Percentiles rank a stretch among this genome's conserved stretches.
These are phyloP conservation scores for Chrysemys picta DNA, from an alignment of 2,113 vertebrate species.

Conservation along the genomic window DNA sequence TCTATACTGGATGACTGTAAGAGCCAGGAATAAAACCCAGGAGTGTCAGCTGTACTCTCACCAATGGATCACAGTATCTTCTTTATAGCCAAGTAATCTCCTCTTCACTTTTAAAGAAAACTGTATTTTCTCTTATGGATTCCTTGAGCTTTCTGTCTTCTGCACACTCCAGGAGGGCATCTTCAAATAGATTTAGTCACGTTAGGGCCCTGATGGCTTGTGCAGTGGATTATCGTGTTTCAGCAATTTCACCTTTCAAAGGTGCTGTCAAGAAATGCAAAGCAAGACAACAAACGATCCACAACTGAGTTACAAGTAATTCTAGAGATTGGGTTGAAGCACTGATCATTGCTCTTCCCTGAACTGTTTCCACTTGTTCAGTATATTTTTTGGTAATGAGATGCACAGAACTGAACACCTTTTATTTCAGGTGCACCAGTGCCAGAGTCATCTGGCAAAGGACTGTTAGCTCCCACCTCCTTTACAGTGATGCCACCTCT, in stretches of 20 bases:
- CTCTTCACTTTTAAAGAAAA: slow-evolving; percentile 35
- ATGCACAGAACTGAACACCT: neutral
- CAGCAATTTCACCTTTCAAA: slow-evolving; percentile 48
- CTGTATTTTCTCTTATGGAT: slow-evolving; percentile 20
- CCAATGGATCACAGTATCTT: neutral
- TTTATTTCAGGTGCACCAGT: slow-evolving; percentile 23
- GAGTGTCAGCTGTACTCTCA: slow-evolving; percentile 29
- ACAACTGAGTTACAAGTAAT: slow-evolving; percentile 20
- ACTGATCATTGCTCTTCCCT: slow-evolving; percentile 25
- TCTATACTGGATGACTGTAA: neutral
- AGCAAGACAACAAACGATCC: neutral
- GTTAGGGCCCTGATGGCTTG: slow-evolving; percentile 31
- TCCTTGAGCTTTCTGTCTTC: slow-evolving; percentile 14
- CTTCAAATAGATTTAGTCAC: neutral
- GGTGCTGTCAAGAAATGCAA: slow-evolving; percentile 23
- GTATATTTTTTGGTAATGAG: slow-evolving; percentile 24
- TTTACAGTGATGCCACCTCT: slow-evolving; percentile 8
- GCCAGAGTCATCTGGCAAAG: neutral
- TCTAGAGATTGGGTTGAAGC: slow-evolving; percentile 31
- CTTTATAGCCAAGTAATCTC: neutral
- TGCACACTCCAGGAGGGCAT: neutral
- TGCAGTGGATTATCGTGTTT: neutral
- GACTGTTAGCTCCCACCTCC: slow-evolving; percentile 51
- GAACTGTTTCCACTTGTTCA: slow-evolving; percentile 40
- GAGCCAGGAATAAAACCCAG: slow-evolving; percentile 17